Evolutionary conservation across 2,797 vertebrate genomes (phyloP), one percentile per base, ranked within the genome.

Genomic region (Parauchenoglanis punctatus): DNA sequence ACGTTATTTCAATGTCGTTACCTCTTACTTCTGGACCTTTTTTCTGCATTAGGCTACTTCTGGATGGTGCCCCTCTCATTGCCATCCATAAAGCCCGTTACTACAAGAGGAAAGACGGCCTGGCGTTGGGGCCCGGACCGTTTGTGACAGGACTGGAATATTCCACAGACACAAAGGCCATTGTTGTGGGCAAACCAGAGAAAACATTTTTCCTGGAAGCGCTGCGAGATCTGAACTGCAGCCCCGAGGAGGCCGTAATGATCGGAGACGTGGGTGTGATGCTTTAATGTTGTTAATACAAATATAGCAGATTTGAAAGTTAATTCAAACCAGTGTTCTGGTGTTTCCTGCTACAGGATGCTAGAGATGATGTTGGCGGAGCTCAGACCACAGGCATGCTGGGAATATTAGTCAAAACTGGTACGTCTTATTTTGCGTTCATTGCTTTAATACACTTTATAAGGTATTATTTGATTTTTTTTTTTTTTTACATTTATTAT

Each of bases 1-100:
- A n/a, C 23, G 1, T 59, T 20, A 59, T 20, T 70, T 68, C 12
- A 68, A 0, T 63, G 25, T 25, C 25, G 2, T 35, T 49, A 13
- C 23, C 23, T n/a, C 11, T 49, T 52, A 15, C 3, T 77, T 59
- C 4, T 59, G 54, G 10, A 25, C 20, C 54, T 65, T 31, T 56
- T 70, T 35, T 18, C 8, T 70, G 12, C 54, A 76, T 72, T 84
- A 99, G 98, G 91, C 91, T 99, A 91, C 91, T 98, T 84, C 92
- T 99, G 89, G 94, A 97, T 0, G 98, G 98, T 0, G 98, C 98
- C 0, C 97, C 97, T 77, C 97, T 99, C 86, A 97, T 99, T 63
- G 98, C 98, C 0, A 96, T 99, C 92, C 98, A 99, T 87, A 99
- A 99, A 93, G 98, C 97, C 78, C 95, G 98, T 0, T 99, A 99